These are phyloP conservation scores for Papilio dardanus DNA, from an alignment of 1,140 invertebrate genomes.

Conservation along the genomic window DNA sequence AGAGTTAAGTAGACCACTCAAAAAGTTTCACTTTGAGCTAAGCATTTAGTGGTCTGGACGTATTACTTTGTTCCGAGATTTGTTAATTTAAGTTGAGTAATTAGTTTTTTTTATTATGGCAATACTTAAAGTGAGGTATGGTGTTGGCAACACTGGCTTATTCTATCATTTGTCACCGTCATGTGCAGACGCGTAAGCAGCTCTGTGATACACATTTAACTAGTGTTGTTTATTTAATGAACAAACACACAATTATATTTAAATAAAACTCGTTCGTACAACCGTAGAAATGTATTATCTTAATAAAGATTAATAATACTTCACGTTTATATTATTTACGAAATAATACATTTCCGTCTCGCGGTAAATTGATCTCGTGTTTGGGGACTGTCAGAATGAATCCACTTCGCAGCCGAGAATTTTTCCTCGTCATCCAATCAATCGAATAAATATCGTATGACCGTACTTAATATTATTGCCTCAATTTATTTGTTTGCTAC, in stretches of 20 bases:
- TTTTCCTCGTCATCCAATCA: constrained; percentile 19
- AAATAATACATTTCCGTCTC: background rate
- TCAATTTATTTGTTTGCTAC: background rate
- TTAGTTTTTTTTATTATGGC: background rate
- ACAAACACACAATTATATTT: no score
- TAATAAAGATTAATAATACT: background rate
- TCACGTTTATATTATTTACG: background rate
- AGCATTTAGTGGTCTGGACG: constrained; percentile 3
- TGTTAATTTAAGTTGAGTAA: background rate
- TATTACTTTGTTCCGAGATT: background rate
- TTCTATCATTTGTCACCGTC: no score
- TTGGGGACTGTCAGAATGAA: constrained; percentile 10
- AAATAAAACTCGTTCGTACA: no score
- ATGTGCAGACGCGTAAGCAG: no score
- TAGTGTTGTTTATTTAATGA: no score
- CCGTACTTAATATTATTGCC: constrained; percentile 6
- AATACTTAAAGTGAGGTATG: no score
- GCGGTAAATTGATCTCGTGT: constrained; percentile 1
- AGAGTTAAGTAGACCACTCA: constrained; percentile 7
- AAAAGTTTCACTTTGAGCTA: constrained; percentile 15
- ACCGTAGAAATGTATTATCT: no score
- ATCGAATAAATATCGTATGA: constrained; percentile 6
- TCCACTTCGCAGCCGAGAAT: background rate
- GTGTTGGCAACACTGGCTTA: no score
- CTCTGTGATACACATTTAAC: no score